These are phyloP conservation scores for Caenorhabditis sp. DNA, from an alignment of 2,888 invertebrate species.

Conservation along the genomic window DNA sequence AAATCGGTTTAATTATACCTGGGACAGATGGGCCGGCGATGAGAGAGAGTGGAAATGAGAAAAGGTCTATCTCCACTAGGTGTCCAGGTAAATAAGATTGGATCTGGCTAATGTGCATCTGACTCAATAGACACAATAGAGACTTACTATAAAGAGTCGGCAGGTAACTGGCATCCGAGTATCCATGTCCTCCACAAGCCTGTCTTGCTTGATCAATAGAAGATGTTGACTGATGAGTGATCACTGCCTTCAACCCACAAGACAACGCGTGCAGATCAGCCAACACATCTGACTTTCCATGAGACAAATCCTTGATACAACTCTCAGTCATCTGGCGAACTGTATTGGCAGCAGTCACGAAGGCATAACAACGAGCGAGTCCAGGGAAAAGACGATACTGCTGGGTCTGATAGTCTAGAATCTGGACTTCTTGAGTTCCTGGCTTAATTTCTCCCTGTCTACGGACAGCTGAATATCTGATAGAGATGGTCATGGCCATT, in stretches of 20 bases:
- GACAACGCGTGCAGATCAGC: conserved; percentile 92
- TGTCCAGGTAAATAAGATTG: not conserved
- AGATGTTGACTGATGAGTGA: conserved; percentile 74
- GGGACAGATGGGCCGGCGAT: not conserved
- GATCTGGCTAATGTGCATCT: too few species aligned
- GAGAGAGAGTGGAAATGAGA: too few species aligned
- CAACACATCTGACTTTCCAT: conserved; percentile 68
- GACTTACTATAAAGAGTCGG: conserved; percentile 65
- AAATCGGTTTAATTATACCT: conserved; percentile 35
- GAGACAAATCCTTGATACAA: conserved; percentile 56
- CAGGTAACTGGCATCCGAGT: conserved; percentile 85
- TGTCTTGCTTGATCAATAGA: conserved; percentile 89
- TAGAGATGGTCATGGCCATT: conserved; percentile 91
- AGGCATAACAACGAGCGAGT: conserved; percentile 89
- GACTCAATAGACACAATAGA: too few species aligned
- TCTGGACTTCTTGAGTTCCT: conserved; percentile 92
- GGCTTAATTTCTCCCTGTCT: conserved; percentile 92
- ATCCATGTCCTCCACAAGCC: conserved; percentile 96
- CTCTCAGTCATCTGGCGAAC: conserved; percentile 68
- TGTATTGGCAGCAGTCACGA: conserved; percentile 84
- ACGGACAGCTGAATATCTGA: conserved; percentile 93
- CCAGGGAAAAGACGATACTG: conserved; percentile 93
- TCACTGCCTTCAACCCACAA: conserved; percentile 93
- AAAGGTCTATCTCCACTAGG: too few species aligned
- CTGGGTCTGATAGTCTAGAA: conserved; percentile 94